A percentile compares a stretch with the other conserved stretches of the same genome.
These are phyloP conservation scores for Ennomos erosarius DNA, from an alignment of 2,888 invertebrate genomes.

Conservation along the genomic window DNA sequence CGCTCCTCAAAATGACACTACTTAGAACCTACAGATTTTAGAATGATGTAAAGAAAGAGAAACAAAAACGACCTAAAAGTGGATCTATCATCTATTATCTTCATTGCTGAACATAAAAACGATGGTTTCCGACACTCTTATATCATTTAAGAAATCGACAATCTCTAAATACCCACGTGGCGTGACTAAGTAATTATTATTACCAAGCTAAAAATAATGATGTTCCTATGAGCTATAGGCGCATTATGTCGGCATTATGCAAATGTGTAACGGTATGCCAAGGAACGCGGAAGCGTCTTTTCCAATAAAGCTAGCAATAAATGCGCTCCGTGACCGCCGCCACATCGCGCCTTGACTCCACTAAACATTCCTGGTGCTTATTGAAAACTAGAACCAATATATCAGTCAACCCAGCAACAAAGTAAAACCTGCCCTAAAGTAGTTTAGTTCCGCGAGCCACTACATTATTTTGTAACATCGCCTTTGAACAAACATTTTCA, in stretches of 20 bases:
- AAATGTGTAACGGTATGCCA: constrained; percentile 65
- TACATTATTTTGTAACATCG: constrained; percentile 13
- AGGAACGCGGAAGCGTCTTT: constrained; percentile 77
- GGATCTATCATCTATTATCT: too few relatives aligned
- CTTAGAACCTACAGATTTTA: too few relatives aligned
- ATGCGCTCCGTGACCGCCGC: constrained; percentile 60
- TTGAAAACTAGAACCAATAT: constrained; percentile 37
- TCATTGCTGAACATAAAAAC: too few relatives aligned
- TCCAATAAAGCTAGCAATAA: constrained; percentile 76
- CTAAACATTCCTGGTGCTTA: constrained; percentile 61
- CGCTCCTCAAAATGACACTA: too few relatives aligned
- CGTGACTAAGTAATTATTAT: too few relatives aligned
- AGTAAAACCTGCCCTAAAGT: constrained; percentile 14
- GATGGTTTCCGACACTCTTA: constrained; percentile 7
- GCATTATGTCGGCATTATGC: constrained; percentile 53
- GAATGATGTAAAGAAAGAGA: too few relatives aligned
- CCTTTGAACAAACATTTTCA: constrained; percentile 43
- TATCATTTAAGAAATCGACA: constrained; percentile 23
- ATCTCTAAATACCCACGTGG: constrained; percentile 29
- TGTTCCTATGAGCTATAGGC: constrained; percentile 42
- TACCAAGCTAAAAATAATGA: constrained; percentile 42
- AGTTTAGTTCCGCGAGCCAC: constrained; percentile 1
- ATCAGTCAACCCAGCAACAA: background rate
- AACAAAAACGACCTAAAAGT: too few relatives aligned
- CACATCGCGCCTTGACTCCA: constrained; percentile 35